These are phyloP conservation scores for Cerastoderma edule DNA, from an alignment of 2,888 invertebrate genomes.

Conservation along the genomic window DNA sequence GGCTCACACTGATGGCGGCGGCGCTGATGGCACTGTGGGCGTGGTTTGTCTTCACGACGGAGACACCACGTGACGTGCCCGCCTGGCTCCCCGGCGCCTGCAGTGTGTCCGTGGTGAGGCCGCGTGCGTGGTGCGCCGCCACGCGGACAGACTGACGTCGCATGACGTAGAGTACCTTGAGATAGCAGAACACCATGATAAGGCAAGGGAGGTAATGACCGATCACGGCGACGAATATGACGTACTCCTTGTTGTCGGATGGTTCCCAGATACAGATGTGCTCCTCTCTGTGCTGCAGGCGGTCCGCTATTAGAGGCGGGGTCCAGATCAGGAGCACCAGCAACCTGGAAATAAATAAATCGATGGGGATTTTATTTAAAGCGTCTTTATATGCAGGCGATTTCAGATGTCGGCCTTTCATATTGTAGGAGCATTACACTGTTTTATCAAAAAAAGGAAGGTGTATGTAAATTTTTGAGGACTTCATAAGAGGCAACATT, in stretches of 20 bases:
- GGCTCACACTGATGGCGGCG: neutral
- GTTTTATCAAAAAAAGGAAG: neutral
- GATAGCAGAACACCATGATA: conserved; percentile 74
- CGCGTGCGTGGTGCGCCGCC: neutral
- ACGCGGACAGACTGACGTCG: conserved; percentile 24
- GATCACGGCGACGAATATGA: conserved; percentile 76
- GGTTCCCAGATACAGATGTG: conserved; percentile 78
- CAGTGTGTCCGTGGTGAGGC: neutral
- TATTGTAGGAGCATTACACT: too few relatives aligned
- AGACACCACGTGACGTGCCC: neutral
- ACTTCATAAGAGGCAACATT: too few relatives aligned
- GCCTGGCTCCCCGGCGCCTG: neutral
- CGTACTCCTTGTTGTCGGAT: conserved; percentile 76
- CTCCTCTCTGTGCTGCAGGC: conserved; percentile 65
- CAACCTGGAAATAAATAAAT: conserved; percentile 61
- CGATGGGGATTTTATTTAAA: neutral
- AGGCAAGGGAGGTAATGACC: conserved; percentile 78
- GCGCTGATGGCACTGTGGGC: neutral
- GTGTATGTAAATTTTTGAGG: neutral
- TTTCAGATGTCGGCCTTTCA: too few relatives aligned
- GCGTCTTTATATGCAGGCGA: neutral
- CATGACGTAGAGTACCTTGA: conserved; percentile 72
- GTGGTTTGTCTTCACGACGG: neutral
- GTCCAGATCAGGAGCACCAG: conserved; percentile 76
- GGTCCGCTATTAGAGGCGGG: conserved; percentile 76